phyloP scores from a whole-genome alignment of 2,113 vertebrate genomes.

The Antigone vipio region DNA sequence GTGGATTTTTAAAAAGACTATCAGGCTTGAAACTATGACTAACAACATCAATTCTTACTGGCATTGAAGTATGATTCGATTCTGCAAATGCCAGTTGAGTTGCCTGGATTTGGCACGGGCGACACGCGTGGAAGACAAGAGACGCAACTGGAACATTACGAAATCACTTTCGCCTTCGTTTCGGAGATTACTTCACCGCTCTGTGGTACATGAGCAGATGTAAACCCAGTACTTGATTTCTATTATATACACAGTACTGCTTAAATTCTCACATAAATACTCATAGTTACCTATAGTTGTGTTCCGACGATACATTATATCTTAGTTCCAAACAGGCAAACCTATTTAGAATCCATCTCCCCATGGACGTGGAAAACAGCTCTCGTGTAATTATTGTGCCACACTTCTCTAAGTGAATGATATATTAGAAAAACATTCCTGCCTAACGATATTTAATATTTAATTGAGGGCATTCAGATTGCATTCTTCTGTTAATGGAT shows the following conservation, averaged over 20 bases:
- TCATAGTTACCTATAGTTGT: background rate
- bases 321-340: background rate
- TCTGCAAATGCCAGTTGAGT: background rate
- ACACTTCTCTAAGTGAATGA: background rate
- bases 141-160: background rate
- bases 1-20: background rate
- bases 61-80: background rate
- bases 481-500: background rate
- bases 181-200: accelerated
- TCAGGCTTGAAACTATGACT: background rate
- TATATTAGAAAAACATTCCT: background rate
- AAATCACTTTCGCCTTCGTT: background rate
- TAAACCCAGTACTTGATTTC: background rate
- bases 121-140: background rate
- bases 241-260: background rate
- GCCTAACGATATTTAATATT: background rate
- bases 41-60: background rate
- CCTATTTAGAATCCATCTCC: background rate
- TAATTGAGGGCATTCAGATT: background rate
- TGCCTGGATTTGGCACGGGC: background rate
- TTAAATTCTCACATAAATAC: background rate
- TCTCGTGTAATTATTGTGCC: background rate
- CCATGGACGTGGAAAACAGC: background rate
- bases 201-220: background rate
- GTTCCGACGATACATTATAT: background rate